These are phyloP conservation scores for Gymnocephalus cernua DNA, from an alignment of 2,113 vertebrate genomes.

Conservation along the genomic window DNA sequence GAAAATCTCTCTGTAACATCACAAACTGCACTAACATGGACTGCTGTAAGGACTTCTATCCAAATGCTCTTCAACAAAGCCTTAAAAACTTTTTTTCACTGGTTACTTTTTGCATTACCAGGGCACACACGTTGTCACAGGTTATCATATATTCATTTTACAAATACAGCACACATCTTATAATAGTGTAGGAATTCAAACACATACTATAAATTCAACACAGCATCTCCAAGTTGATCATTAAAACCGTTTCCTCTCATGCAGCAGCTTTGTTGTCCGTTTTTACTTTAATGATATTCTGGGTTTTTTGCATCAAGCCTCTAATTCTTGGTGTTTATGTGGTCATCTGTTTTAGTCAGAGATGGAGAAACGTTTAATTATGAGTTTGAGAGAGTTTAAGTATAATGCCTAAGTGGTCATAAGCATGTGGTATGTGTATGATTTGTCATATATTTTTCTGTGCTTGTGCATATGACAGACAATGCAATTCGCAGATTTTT, in stretches of 20 bases:
- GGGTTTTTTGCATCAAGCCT: background rate
- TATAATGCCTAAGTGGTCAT: background rate
- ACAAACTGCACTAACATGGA: conserved; percentile 34
- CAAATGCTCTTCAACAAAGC: conserved; percentile 10
- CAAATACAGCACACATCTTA: background rate
- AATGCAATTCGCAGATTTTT: conserved; percentile 36
- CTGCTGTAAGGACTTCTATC: conserved; percentile 6
- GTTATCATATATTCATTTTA: background rate
- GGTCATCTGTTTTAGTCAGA: conserved; percentile 1
- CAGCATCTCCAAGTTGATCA: background rate
- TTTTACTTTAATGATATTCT: background rate
- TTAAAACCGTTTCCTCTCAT: background rate
- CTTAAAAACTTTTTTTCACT: conserved; percentile 8
- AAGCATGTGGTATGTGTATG: conserved; percentile 16
- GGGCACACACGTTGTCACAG: background rate
- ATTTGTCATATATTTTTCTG: conserved; percentile 24
- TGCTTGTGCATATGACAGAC: conserved; percentile 12
- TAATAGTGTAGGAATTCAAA: background rate
- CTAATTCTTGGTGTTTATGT: background rate
- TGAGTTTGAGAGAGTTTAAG: conserved; percentile 4
- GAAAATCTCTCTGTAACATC: background rate
- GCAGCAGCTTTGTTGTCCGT: background rate
- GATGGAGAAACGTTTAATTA: background rate
- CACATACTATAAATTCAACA: background rate
- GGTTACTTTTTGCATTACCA: background rate